Conservation (phyloP, 2,888 invertebrate genomes). For the Candidula unifasciata region DNA sequence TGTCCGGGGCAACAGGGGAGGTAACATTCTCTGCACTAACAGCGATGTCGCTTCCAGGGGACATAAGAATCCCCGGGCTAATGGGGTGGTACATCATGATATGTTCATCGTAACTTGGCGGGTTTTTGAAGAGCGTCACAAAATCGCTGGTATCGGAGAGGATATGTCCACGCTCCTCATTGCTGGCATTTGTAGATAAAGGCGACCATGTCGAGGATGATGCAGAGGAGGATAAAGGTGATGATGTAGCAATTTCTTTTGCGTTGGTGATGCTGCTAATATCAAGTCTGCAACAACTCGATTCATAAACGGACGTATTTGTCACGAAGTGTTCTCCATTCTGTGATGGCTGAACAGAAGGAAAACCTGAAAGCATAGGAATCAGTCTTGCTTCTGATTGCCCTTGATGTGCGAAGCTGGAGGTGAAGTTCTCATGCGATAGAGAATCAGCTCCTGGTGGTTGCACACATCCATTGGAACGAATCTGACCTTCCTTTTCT, state of each 20-base stretch:
- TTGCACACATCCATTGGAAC: too few species aligned
- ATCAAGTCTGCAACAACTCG: too few species aligned
- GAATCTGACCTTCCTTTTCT: too few species aligned
- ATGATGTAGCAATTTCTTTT: not conserved
- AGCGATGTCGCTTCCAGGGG: constrained; percentile 28
- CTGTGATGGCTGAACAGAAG: not conserved
- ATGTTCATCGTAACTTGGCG: constrained; percentile 52
- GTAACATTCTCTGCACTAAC: not conserved
- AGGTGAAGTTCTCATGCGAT: not conserved
- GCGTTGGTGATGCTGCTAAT: not conserved
- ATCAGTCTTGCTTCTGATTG: not conserved
- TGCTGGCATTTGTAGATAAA: not conserved
- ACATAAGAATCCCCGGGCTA: constrained; percentile 1
- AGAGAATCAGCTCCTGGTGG: too few species aligned
- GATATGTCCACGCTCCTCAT: not conserved
- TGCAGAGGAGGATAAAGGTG: not conserved
- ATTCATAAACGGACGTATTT: too few species aligned
- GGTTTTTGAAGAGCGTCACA: constrained; percentile 7
- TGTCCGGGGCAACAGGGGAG: constrained; percentile 26
- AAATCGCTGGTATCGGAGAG: not conserved
- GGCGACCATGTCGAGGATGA: not conserved
- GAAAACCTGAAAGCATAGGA: too few species aligned
- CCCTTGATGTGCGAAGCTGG: not conserved
- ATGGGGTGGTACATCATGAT: constrained; percentile 29
- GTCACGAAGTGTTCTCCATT: not conserved